Conservation (phyloP, 2,888 invertebrate species). For the Drosophila nigritarsus region DNA sequence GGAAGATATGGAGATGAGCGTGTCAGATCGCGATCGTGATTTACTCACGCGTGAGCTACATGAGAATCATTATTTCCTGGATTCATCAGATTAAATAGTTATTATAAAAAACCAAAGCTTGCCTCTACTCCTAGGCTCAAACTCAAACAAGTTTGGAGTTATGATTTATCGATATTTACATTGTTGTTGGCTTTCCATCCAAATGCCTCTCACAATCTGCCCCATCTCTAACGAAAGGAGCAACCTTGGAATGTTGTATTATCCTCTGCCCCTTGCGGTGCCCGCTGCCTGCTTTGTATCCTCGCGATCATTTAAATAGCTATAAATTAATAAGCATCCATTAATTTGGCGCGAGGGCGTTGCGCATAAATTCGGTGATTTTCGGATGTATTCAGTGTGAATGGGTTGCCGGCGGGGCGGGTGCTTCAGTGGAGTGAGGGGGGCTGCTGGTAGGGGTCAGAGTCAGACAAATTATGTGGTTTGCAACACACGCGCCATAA, state of each 20-base stretch:
- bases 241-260: conserved; percentile 69
- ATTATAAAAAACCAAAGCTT: not conserved
- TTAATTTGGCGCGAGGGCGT: conserved; percentile 78
- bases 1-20: conserved; percentile 33
- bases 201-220: not conserved
- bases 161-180: not conserved
- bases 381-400: conserved; percentile 43
- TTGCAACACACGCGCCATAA: conserved; percentile 80
- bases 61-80: not conserved
- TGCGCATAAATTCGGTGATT: conserved; percentile 75
- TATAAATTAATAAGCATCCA: conserved; percentile 80
- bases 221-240: conserved; percentile 36
- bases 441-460: conserved; percentile 50
- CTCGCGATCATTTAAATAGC: conserved; percentile 78
- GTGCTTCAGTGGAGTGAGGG: not conserved
- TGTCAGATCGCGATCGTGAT: not conserved
- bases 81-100: not conserved
- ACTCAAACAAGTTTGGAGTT: not conserved
- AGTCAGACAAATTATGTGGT: conserved; percentile 78
- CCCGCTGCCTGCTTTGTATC: conserved; percentile 30
- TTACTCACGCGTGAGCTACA: conserved; percentile 12
- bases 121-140: not conserved
- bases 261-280: not conserved
- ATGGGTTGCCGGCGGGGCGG: not conserved
- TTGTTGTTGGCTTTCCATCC: not conserved